Evolutionary conservation across 1,140 invertebrate species (phyloP).

Genomic region (Drosophila obscura): DNA sequence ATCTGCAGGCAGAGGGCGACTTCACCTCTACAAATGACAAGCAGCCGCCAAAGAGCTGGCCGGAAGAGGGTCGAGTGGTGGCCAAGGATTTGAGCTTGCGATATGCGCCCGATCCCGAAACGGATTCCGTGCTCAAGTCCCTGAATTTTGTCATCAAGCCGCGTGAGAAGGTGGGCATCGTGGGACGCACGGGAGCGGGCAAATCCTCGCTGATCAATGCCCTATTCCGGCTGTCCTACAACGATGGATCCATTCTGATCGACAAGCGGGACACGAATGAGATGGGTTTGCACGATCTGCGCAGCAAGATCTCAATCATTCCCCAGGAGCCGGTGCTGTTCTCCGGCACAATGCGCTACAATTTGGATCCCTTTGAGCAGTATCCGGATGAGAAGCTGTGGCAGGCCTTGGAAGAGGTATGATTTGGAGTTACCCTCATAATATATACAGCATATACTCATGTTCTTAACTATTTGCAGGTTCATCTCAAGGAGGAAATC

Average conservation of each 20-base stretch:
- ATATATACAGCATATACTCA: background rate
- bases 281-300: constrained; percentile 85
- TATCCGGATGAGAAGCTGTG: constrained; percentile 91
- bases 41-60: constrained; percentile 89
- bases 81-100: constrained; percentile 87
- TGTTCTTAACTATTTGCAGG: constrained; percentile 23
- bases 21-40: constrained; percentile 85
- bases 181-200: constrained; percentile 92
- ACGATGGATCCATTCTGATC: constrained; percentile 86
- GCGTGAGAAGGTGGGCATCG: constrained; percentile 86
- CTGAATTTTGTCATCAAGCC: constrained; percentile 86
- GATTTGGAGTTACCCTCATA: background rate
- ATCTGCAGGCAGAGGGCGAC: constrained; percentile 87
- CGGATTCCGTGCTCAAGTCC: constrained; percentile 86
- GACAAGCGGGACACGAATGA: constrained; percentile 86
- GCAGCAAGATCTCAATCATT: constrained; percentile 87
- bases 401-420: constrained; percentile 91
- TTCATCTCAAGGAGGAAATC: constrained; percentile 87
- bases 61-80: constrained; percentile 87
- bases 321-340: constrained; percentile 90
- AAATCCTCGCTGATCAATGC: constrained; percentile 91
- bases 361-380: constrained; percentile 91
- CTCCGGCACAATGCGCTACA: constrained; percentile 87
- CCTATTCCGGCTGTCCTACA: constrained; percentile 86
- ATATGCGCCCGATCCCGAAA: constrained; percentile 85